These are phyloP conservation scores for Bungarus multicinctus DNA, from an alignment of 2,113 vertebrate species.

Conservation along the genomic window DNA sequence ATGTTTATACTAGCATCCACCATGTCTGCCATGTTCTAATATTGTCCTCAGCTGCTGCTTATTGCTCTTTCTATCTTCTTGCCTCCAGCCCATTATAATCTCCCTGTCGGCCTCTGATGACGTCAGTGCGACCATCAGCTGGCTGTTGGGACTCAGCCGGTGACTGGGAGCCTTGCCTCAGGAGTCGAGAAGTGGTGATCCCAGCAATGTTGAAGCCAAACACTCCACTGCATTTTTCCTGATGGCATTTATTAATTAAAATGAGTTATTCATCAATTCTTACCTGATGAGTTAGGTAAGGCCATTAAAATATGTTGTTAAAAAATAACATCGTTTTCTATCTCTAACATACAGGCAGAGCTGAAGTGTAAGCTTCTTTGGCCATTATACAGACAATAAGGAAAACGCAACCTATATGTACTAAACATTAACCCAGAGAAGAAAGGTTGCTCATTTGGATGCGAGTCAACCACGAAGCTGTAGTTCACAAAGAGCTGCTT, in stretches of 20 bases:
- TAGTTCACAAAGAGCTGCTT: no score
- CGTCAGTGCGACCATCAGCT: no score
- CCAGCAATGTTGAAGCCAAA: background rate
- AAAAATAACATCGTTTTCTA: background rate
- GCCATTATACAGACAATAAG: background rate
- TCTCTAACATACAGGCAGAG: background rate
- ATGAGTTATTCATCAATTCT: background rate
- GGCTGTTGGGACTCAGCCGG: no score
- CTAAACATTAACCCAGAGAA: background rate
- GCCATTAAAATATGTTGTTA: background rate
- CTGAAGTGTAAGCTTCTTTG: background rate
- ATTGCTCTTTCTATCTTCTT: no score
- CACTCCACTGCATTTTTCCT: background rate
- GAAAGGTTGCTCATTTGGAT: background rate
- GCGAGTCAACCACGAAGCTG: background rate
- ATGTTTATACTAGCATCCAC: no score
- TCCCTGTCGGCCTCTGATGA: no score
- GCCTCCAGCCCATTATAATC: no score
- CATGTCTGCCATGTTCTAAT: no score
- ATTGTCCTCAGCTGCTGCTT: no score
- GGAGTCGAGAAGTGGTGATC: background rate
- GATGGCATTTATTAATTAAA: background rate
- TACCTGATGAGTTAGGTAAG: background rate
- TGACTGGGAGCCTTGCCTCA: no score
- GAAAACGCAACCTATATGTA: background rate